phyloP scores from a whole-genome alignment of 2,888 invertebrate genomes.

The Ectropis crepuscularia region DNA sequence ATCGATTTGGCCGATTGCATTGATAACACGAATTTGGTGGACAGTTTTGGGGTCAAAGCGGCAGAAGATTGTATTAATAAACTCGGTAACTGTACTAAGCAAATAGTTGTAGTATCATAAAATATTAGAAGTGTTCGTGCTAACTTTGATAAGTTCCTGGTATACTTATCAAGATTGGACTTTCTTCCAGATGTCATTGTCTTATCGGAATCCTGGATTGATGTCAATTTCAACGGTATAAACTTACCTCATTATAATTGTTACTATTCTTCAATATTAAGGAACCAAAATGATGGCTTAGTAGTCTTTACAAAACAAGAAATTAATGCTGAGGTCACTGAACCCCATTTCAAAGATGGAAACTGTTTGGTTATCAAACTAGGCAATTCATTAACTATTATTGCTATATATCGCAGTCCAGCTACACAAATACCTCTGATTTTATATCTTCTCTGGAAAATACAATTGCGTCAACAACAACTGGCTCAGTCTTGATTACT shows the following conservation, averaged over 20 bases:
- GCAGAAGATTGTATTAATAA: constrained; percentile 5
- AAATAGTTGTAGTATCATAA: constrained; percentile 7
- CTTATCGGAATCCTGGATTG: constrained; percentile 14
- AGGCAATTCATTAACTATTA: neutral
- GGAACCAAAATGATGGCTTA: constrained; percentile 23
- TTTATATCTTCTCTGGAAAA: constrained; percentile 6
- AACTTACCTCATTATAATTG: constrained; percentile 5
- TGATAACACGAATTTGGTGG: constrained; percentile 6
- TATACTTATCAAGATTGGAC: constrained; percentile 5
- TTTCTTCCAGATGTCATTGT: constrained; percentile 20
- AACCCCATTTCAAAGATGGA: constrained; percentile 12
- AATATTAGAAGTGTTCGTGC: constrained; percentile 17
- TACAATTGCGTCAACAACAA: neutral
- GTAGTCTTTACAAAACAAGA: constrained; percentile 9
- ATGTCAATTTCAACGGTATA: constrained; percentile 6
- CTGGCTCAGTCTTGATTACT: constrained; percentile 3
- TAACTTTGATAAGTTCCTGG: constrained; percentile 7
- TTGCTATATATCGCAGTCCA: constrained; percentile 6
- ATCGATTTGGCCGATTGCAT: neutral
- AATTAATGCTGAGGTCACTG: neutral
- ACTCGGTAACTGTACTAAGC: neutral
- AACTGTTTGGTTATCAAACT: constrained; percentile 14
- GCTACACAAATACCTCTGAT: constrained; percentile 2
- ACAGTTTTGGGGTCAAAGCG: neutral
- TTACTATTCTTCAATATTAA: neutral